Base-by-base conservation (phyloP, 2,113 vertebrate genomes). In the Hiodon alosoides region DNA sequence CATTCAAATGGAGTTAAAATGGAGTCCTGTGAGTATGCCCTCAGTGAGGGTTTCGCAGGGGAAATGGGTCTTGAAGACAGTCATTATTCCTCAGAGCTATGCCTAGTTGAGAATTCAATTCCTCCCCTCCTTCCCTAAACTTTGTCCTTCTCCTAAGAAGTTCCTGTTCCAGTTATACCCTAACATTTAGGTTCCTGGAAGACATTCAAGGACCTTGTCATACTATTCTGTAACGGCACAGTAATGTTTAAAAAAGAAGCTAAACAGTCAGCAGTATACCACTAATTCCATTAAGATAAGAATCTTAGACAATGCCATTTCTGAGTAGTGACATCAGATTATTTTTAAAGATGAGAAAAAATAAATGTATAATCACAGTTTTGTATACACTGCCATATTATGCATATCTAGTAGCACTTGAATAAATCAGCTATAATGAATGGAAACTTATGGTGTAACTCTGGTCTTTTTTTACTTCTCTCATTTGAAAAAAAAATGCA, bases 311-410 rank as follows among this genome's bases (percentile, higher is more conserved):
- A 4, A 55, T 78, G 61, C 84, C 83, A 85, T 50, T 79, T 85
- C 77, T 80, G 80, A 81, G 79, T 85, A 77, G 83, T 81, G 82
- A 80, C 80, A 79, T 89, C 81, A 80, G 82, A 85, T 75, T 73
- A 84, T 76, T 78, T 81, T 79, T 83, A 73, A 75, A 72, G 81
- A 81, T 72, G 48, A 77, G 81, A 82, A 83, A 84, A 79, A 79
- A 72, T 80, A 76, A 68, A 74, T 85, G 82, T 89, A 85, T 81
- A 78, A 74, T 78, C 84, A 85, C 86, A 87, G 86, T 88, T 89
- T 85, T 89, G 85, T 90, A 86, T 86, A 86, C 84, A 87, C 87
- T 87, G 85, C 87, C 87, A 86, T 84, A 81, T 82, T 81, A 84
- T 82, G 75, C 87, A 85, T 87, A 83, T 81, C 81, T 87, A 83